Evolutionary conservation across 2,888 invertebrate species (phyloP).

Genomic region (Cinara cedri): DNA sequence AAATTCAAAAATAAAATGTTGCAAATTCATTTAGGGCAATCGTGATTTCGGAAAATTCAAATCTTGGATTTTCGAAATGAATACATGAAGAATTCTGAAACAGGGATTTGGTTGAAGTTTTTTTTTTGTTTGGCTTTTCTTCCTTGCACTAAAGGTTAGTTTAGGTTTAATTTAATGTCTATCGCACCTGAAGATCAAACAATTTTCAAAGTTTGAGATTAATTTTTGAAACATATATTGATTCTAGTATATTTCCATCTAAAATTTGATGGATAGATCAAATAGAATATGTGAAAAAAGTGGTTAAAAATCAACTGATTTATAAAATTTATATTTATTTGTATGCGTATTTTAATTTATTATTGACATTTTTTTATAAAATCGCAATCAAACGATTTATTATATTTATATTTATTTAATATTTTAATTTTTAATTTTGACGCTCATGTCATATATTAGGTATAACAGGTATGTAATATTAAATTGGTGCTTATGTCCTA

Average conservation of each 20-base stretch:
- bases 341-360: too few relatives aligned
- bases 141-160: not conserved
- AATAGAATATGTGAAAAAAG: not conserved
- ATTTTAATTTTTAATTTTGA: too few relatives aligned
- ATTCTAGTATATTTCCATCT: constrained; percentile 6
- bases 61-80: constrained; percentile 4
- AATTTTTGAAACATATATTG: constrained; percentile 5
- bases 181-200: constrained; percentile 11
- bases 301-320: not conserved
- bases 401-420: too few relatives aligned
- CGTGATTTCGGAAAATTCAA: constrained; percentile 9
- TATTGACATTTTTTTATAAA: too few relatives aligned
- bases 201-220: constrained; percentile 2
- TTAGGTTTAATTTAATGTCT: constrained; percentile 4
- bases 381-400: too few relatives aligned
- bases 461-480: too few relatives aligned
- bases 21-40: not conserved
- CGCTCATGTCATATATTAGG: too few relatives aligned
- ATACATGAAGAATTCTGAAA: constrained; percentile 10
- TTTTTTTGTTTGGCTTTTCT: constrained; percentile 16
- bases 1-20: constrained; percentile 13
- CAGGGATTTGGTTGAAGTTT: constrained; percentile 7
- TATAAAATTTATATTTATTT: not conserved
- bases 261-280: not conserved
- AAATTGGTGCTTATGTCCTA: too few relatives aligned